Conservation (phyloP, 2,113 vertebrate species). For the Monopterus albus region DNA sequence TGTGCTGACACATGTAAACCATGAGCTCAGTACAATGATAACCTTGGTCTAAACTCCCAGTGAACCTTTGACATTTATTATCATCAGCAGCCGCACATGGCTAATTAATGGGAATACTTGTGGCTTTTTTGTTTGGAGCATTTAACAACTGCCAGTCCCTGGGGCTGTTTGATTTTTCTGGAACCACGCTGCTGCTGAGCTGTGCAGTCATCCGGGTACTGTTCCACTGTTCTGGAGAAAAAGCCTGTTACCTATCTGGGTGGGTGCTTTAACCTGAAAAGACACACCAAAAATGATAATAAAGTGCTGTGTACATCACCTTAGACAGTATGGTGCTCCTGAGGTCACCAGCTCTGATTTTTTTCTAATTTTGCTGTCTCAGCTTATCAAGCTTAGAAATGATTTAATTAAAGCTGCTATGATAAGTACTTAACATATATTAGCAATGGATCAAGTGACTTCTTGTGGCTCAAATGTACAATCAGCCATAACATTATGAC, state of each 20-base stretch:
- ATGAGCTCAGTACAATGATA: slow-evolving; percentile 72
- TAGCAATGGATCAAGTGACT: no score
- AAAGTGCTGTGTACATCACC: not conserved
- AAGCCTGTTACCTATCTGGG: slow-evolving; percentile 4
- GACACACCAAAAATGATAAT: not conserved
- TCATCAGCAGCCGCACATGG: slow-evolving; percentile 53
- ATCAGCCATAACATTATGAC: no score
- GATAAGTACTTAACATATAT: no score
- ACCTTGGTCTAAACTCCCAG: slow-evolving; percentile 71
- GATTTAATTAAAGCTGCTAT: no score
- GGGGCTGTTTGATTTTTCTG: slow-evolving; percentile 20
- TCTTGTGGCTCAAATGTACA: no score
- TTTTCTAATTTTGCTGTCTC: no score
- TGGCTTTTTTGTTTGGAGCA: slow-evolving; percentile 51
- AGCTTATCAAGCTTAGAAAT: no score
- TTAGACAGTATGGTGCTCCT: not conserved
- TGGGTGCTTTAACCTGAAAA: not conserved
- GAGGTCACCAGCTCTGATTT: not conserved
- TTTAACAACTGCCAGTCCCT: slow-evolving; percentile 24
- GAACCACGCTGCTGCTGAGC: not conserved
- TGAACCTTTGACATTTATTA: slow-evolving; percentile 64
- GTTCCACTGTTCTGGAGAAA: slow-evolving; percentile 11
- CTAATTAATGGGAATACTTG: slow-evolving; percentile 51
- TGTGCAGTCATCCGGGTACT: not conserved
- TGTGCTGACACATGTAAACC: slow-evolving; percentile 62